phyloP scores from a whole-genome alignment of 2,888 invertebrate species.

The Thalpophila matura region DNA sequence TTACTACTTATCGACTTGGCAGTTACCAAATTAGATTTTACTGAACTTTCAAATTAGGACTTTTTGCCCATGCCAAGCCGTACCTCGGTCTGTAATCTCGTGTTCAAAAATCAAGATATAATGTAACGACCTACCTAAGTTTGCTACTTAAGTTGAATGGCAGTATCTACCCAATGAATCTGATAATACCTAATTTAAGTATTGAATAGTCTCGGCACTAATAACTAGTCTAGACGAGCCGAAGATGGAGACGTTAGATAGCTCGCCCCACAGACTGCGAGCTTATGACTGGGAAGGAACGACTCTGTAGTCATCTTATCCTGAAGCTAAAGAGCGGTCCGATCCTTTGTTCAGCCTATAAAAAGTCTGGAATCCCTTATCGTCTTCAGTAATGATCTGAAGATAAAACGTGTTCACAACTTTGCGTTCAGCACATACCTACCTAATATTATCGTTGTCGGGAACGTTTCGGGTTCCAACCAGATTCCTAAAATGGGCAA shows the following conservation, averaged over 20 bases:
- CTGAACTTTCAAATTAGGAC: neutral
- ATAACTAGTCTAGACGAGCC: no score
- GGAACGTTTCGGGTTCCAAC: slow-evolving; percentile 20
- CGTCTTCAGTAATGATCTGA: slow-evolving; percentile 2
- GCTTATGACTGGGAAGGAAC: neutral
- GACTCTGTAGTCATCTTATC: neutral
- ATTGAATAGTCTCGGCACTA: slow-evolving; percentile 10
- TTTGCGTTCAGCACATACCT: neutral
- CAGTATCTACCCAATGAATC: slow-evolving; percentile 2
- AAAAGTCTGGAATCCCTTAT: slow-evolving; percentile 14
- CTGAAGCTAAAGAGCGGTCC: neutral
- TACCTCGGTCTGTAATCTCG: neutral
- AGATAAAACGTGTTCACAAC: neutral
- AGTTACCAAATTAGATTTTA: neutral
- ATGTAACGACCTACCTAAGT: neutral
- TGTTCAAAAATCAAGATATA: slow-evolving; percentile 4
- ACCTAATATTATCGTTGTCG: slow-evolving; percentile 10
- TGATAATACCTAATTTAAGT: slow-evolving; percentile 13
- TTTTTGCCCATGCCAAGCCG: neutral
- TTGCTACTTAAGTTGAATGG: neutral
- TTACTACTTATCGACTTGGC: neutral
- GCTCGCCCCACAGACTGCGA: slow-evolving; percentile 1
- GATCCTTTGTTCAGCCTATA: neutral
- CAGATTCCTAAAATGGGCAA: slow-evolving; percentile 20
- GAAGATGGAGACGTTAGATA: slow-evolving; percentile 14